A percentile compares a stretch with the other conserved stretches of the same genome.
phyloP scores from a whole-genome alignment of 2,113 vertebrate species.

The Muscicapa adusta region DNA sequence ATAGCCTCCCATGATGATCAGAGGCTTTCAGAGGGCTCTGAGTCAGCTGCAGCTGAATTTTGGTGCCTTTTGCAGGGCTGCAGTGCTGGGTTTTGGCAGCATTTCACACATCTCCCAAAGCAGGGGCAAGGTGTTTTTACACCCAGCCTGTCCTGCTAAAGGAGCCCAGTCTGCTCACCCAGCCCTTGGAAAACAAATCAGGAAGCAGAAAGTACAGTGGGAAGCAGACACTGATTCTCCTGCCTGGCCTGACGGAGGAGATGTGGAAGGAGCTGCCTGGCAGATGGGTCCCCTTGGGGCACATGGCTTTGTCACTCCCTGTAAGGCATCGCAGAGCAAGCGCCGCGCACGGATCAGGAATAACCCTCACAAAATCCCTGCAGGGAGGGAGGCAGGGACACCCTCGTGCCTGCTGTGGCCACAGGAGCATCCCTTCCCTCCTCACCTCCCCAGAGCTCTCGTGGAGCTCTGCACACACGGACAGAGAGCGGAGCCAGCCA shows the following conservation, averaged over 20 bases:
- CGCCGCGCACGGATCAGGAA: accelerated
- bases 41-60: background rate
- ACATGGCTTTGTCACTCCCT: conserved; percentile 35
- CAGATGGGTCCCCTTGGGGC: conserved; percentile 63
- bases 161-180: accelerated
- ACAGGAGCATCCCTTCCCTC: background rate
- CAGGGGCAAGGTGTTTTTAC: background rate
- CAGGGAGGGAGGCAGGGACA: accelerated
- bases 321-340: background rate
- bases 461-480: background rate
- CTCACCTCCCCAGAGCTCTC: accelerated
- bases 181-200: background rate
- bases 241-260: background rate
- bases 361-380: background rate
- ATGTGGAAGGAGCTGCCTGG: conserved; percentile 14
- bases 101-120: background rate
- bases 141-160: background rate
- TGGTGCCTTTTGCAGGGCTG: background rate
- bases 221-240: background rate
- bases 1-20: accelerated
- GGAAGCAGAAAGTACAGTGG: background rate
- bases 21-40: background rate
- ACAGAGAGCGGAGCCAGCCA: background rate
- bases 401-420: accelerated
- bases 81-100: accelerated